Conservation (phyloP, 2,888 invertebrate species). For the Megamerina dolium region DNA sequence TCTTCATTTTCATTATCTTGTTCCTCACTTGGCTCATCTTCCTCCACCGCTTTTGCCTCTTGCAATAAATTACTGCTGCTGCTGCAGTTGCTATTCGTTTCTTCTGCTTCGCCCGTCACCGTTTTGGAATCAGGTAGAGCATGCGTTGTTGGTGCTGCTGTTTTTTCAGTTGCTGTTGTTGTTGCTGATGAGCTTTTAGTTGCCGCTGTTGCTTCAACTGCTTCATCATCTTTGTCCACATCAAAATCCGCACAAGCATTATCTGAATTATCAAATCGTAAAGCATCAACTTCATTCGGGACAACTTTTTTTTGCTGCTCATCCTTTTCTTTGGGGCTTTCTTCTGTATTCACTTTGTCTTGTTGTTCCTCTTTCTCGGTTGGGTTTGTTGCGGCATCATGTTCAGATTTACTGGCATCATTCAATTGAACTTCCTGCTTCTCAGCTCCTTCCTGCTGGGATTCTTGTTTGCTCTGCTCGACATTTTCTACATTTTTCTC, state of each 20-base stretch:
- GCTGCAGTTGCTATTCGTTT: slow-evolving; percentile 36
- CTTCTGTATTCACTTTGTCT: slow-evolving; percentile 4
- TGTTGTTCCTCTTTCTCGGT: too few species aligned
- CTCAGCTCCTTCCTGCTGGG: not conserved
- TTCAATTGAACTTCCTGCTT: not conserved
- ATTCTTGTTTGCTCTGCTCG: slow-evolving; percentile 1
- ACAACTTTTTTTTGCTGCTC: too few species aligned
- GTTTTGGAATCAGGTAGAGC: too few species aligned
- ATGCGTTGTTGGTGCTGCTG: slow-evolving; percentile 4
- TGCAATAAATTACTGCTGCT: slow-evolving; percentile 38
- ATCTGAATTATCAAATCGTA: slow-evolving; percentile 38
- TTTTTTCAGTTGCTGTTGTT: slow-evolving; percentile 14
- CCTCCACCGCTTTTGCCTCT: slow-evolving; percentile 23
- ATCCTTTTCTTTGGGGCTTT: not conserved
- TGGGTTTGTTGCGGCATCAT: too few species aligned
- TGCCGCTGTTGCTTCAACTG: slow-evolving; percentile 21
- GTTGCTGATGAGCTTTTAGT: too few species aligned
- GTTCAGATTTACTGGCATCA: not conserved
- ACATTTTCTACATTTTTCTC: not conserved
- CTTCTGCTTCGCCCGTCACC: slow-evolving; percentile 19
- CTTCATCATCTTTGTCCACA: slow-evolving; percentile 17
- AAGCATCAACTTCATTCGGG: slow-evolving; percentile 4
- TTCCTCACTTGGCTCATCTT: slow-evolving; percentile 17
- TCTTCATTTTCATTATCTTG: slow-evolving; percentile 22
- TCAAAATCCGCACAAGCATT: slow-evolving; percentile 43